Evolutionary conservation across 2,888 invertebrate species (phyloP).

Genomic region (Aspidapion aeneum): DNA sequence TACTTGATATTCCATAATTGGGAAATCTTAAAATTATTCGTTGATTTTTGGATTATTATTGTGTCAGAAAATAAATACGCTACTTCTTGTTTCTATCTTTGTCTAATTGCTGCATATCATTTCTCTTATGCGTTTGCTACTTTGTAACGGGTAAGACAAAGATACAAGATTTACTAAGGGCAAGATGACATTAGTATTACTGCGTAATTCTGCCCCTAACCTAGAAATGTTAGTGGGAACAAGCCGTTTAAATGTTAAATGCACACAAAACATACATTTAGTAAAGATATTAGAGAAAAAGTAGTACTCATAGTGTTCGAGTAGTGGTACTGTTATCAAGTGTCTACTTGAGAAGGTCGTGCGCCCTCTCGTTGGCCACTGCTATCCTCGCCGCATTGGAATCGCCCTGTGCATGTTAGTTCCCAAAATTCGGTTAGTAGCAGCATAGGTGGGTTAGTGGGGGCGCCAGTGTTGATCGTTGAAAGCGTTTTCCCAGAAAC

Average conservation of each 20-base stretch:
- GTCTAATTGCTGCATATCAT: too few species aligned
- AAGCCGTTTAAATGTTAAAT: slow-evolving; percentile 12
- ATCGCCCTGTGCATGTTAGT: slow-evolving; percentile 61
- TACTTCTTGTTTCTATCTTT: too few species aligned
- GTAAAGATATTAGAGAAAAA: slow-evolving; percentile 14
- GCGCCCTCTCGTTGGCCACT: slow-evolving; percentile 94
- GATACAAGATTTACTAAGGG: too few species aligned
- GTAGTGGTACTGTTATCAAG: slow-evolving; percentile 31
- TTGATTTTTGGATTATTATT: too few species aligned
- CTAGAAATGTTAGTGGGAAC: slow-evolving; percentile 18
- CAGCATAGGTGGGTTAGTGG: slow-evolving; percentile 28
- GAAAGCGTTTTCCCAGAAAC: slow-evolving; percentile 29
- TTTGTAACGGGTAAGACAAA: too few species aligned
- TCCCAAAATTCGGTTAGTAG: slow-evolving; percentile 18
- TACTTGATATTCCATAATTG: too few species aligned
- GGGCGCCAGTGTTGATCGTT: slow-evolving; percentile 20
- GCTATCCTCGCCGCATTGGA: slow-evolving; percentile 95
- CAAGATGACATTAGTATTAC: too few species aligned
- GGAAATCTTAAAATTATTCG: too few species aligned
- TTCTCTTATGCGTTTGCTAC: too few species aligned
- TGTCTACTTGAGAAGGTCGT: slow-evolving; percentile 89
- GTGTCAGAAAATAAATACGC: too few species aligned
- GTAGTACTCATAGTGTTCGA: neutral
- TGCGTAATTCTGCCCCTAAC: too few species aligned
- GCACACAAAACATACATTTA: slow-evolving; percentile 27